Evolutionary conservation across 2,797 vertebrate species (phyloP).

Genomic region (Apodemus agrarius): DNA sequence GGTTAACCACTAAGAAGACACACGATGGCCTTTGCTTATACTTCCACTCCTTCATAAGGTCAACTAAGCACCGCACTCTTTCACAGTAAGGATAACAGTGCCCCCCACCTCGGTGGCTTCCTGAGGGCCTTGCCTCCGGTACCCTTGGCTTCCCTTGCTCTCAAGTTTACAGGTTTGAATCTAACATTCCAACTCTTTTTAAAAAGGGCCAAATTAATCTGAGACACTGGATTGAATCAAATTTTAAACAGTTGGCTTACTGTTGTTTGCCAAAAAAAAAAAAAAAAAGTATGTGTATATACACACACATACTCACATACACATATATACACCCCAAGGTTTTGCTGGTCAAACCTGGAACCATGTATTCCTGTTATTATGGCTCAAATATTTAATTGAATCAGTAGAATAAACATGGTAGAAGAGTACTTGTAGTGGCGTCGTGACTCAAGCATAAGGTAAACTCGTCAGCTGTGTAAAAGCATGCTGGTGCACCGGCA

Average conservation of each 20-base stretch:
- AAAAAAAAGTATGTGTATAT: conserved; percentile 47
- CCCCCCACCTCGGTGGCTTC: background rate
- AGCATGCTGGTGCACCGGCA: background rate
- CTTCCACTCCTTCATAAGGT: background rate
- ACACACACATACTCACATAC: background rate
- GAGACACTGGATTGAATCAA: conserved; percentile 44
- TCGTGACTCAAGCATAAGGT: conserved; percentile 41
- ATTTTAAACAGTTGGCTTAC: conserved; percentile 9
- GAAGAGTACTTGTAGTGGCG: conserved; percentile 24
- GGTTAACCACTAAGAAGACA: background rate
- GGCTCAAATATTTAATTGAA: conserved; percentile 57
- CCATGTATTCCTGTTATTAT: background rate
- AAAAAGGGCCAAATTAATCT: conserved; percentile 30
- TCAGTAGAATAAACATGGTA: background rate
- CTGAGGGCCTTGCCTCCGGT: background rate
- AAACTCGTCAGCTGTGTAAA: conserved; percentile 48
- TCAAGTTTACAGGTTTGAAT: conserved; percentile 31
- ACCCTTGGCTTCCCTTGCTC: background rate
- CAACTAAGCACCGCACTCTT: background rate
- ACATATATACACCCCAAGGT: conserved; percentile 31
- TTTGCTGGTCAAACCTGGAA: background rate
- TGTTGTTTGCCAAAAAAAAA: conserved; percentile 57
- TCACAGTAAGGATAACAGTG: background rate
- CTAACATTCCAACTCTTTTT: conserved; percentile 35
- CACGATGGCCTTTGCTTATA: background rate